A percentile compares a stretch with the other conserved stretches of the same genome.
These are phyloP conservation scores for Epiblema foenella DNA, from an alignment of 2,888 invertebrate species.

Conservation along the genomic window DNA sequence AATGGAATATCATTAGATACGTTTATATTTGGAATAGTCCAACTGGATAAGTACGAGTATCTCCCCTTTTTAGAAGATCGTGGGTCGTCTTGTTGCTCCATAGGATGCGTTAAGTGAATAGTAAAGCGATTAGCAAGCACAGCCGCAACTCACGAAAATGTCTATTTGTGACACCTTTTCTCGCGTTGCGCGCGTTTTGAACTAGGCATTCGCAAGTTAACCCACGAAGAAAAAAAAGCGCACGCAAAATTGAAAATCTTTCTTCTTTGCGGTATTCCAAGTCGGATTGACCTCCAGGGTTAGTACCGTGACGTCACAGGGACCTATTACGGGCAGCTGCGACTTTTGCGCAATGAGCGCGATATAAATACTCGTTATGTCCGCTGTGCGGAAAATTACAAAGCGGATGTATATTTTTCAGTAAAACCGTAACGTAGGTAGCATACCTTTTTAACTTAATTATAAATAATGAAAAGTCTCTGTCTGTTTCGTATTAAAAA, in stretches of 20 bases:
- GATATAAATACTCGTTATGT: constrained; percentile 24
- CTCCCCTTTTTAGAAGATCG: background rate
- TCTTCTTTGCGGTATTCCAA: background rate
- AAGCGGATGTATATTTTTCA: background rate
- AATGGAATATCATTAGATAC: background rate
- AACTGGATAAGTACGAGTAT: too few relatives aligned
- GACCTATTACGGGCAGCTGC: constrained; percentile 30
- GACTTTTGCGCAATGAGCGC: background rate
- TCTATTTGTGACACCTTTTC: background rate
- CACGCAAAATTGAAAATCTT: background rate
- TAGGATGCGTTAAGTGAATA: too few relatives aligned
- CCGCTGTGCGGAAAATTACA: constrained; percentile 20
- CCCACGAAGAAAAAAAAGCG: too few relatives aligned
- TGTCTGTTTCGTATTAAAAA: background rate
- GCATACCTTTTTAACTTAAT: background rate
- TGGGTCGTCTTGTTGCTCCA: too few relatives aligned
- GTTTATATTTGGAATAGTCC: background rate
- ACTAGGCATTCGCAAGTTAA: background rate
- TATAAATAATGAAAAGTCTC: background rate
- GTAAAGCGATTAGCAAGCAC: too few relatives aligned
- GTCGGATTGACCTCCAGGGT: background rate
- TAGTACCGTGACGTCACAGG: constrained; percentile 10
- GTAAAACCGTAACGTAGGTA: constrained; percentile 5
- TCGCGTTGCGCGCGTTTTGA: background rate
- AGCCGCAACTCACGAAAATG: too few relatives aligned